These are phyloP conservation scores for Andrena flavipes DNA, from an alignment of 2,888 invertebrate genomes.

Conservation along the genomic window DNA sequence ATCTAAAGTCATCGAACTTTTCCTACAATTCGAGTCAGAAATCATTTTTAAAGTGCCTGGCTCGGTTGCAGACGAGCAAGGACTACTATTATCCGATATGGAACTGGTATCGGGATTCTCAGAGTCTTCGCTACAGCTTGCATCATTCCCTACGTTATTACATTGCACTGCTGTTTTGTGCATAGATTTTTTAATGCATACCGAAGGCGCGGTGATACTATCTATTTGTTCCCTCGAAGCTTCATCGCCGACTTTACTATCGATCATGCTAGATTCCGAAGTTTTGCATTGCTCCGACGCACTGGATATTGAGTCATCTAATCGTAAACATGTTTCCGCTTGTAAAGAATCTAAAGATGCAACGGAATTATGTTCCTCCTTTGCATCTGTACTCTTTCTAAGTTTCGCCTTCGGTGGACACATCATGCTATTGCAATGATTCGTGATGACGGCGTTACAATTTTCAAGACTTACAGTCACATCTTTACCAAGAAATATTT, in stretches of 20 bases:
- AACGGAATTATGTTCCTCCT: conserved; percentile 19
- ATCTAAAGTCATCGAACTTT: conserved; percentile 37
- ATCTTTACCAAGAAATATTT: conserved; percentile 3
- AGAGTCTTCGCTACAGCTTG: conserved; percentile 32
- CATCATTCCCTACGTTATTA: conserved; percentile 14
- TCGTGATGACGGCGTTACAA: conserved; percentile 15
- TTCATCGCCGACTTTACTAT: conserved; percentile 24
- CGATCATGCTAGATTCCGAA: conserved; percentile 6
- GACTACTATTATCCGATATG: conserved; percentile 10
- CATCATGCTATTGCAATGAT: conserved; percentile 13
- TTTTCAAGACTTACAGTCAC: conserved; percentile 18
- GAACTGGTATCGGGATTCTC: conserved; percentile 47
- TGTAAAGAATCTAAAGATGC: conserved; percentile 18
- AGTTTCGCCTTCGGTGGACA: conserved; percentile 14
- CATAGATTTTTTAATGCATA: conserved; percentile 8
- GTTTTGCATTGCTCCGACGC: conserved; percentile 14
- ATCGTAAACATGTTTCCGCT: conserved; percentile 12
- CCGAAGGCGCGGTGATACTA: neutral
- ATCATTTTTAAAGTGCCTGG: conserved; percentile 25
- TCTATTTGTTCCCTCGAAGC: neutral
- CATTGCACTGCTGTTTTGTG: neutral
- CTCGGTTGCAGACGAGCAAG: conserved; percentile 20
- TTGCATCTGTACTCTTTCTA: conserved; percentile 2
- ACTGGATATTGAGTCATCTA: conserved; percentile 27
- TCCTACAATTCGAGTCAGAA: conserved; percentile 20